Percentiles rank a stretch among this genome's conserved stretches.
Evolutionary conservation across 2,797 vertebrate genomes (phyloP).

Genomic region (Characodon lateralis): DNA sequence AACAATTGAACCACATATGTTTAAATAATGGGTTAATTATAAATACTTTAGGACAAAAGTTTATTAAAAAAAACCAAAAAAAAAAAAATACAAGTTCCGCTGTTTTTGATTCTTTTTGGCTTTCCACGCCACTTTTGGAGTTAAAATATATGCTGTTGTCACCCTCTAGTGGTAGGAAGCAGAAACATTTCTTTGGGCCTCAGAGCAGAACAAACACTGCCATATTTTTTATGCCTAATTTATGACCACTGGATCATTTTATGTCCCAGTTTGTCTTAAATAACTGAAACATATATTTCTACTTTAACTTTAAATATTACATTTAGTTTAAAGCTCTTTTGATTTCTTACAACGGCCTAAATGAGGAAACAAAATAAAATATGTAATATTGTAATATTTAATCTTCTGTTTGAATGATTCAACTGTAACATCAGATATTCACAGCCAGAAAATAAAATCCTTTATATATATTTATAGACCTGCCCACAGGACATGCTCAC

Average conservation of each 20-base stretch:
- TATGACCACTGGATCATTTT: background rate
- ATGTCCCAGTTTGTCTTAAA: background rate
- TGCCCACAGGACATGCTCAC: constrained; percentile 59
- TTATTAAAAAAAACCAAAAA: too few species aligned
- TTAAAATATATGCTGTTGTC: background rate
- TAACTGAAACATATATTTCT: background rate
- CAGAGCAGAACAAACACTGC: background rate
- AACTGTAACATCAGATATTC: too few species aligned
- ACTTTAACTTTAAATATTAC: background rate
- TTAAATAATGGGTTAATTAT: background rate
- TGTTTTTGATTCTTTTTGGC: background rate
- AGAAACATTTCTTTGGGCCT: background rate
- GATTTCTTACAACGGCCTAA: background rate
- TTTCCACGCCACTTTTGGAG: too few species aligned
- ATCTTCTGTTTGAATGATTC: too few species aligned
- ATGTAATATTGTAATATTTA: too few species aligned
- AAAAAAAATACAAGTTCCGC: too few species aligned
- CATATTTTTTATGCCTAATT: background rate
- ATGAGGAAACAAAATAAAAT: background rate
- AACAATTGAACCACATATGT: background rate
- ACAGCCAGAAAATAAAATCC: background rate
- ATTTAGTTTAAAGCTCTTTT: background rate
- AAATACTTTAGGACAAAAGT: background rate
- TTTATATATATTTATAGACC: background rate
- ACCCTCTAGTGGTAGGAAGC: constrained; percentile 64